These are phyloP conservation scores for Acrobasis consociella DNA, from an alignment of 2,888 invertebrate genomes.

Conservation along the genomic window DNA sequence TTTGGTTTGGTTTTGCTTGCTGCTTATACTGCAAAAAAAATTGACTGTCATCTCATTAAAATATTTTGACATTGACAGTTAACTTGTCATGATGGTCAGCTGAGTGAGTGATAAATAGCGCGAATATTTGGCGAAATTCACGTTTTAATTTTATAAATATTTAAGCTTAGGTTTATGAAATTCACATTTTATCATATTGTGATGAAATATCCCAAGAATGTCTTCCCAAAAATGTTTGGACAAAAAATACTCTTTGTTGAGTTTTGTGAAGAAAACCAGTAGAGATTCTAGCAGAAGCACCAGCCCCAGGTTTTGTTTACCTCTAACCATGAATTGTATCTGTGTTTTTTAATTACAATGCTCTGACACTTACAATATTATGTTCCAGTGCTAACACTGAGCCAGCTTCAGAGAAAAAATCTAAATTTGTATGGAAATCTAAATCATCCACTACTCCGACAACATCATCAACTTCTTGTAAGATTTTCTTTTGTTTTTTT, in stretches of 20 bases:
- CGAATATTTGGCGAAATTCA: not conserved
- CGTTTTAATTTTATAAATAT: not conserved
- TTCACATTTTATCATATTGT: not conserved
- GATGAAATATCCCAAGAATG: slow-evolving; percentile 34
- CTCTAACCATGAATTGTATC: not conserved
- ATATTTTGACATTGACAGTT: not conserved
- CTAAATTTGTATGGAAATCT: slow-evolving; percentile 65
- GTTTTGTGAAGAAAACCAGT: slow-evolving; percentile 53
- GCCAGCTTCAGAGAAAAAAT: slow-evolving; percentile 51
- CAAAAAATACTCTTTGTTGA: slow-evolving; percentile 56
- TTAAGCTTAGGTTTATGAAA: not conserved
- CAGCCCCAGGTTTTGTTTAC: slow-evolving; percentile 39
- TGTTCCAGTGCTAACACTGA: slow-evolving; percentile 47
- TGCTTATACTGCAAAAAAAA: no score
- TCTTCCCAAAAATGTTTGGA: slow-evolving; percentile 42
- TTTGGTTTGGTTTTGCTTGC: no score
- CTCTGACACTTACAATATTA: slow-evolving; percentile 22
- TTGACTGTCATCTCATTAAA: no score
- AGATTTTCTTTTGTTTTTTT: slow-evolving; percentile 3
- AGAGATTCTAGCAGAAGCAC: slow-evolving; percentile 38
- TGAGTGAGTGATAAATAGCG: not conserved
- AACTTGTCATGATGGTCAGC: not conserved
- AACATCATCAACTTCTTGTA: slow-evolving; percentile 4
- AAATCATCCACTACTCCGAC: slow-evolving; percentile 39
- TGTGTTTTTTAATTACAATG: not conserved